Percentiles rank a stretch among this genome's conserved stretches.
Conservation (phyloP, 2,113 vertebrate genomes). For the Falco punctatus region DNA sequence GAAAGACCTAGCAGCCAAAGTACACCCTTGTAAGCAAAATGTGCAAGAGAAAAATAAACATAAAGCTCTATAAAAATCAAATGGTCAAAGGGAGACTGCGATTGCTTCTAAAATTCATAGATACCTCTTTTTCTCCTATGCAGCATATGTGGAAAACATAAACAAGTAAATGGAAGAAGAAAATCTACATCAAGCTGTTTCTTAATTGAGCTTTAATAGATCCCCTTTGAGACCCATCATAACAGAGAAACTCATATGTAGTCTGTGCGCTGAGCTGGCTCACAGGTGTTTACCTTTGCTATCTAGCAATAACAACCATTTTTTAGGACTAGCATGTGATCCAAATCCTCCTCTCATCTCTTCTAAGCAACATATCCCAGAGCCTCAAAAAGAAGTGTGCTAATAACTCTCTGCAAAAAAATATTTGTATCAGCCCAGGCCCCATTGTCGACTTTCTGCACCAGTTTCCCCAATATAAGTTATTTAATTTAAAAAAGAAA, state of each 20-base stretch:
- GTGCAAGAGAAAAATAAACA: not conserved
- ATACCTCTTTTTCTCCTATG: not conserved
- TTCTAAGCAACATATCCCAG: not conserved
- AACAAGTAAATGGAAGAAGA: not conserved
- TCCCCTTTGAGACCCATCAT: constrained; percentile 15
- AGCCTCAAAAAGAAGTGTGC: not conserved
- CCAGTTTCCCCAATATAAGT: too few species aligned
- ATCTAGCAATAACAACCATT: not conserved
- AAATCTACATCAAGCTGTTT: constrained; percentile 21
- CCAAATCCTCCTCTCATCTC: not conserved
- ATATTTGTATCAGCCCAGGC: too few species aligned
- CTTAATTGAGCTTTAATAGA: constrained; percentile 34
- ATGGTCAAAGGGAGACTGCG: not conserved
- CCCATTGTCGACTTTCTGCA: too few species aligned
- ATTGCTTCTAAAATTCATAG: not conserved
- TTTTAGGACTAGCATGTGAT: not conserved
- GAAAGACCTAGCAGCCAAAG: not conserved
- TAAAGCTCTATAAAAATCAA: not conserved
- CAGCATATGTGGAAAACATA: not conserved
- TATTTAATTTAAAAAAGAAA: too few species aligned
- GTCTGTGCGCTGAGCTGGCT: not conserved
- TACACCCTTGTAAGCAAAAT: not conserved
- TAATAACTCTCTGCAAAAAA: not conserved
- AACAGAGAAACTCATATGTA: constrained; percentile 3
- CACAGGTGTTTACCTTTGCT: constrained; percentile 16